Conservation (phyloP, 2,113 vertebrate species). For the Equus przewalskii region DNA sequence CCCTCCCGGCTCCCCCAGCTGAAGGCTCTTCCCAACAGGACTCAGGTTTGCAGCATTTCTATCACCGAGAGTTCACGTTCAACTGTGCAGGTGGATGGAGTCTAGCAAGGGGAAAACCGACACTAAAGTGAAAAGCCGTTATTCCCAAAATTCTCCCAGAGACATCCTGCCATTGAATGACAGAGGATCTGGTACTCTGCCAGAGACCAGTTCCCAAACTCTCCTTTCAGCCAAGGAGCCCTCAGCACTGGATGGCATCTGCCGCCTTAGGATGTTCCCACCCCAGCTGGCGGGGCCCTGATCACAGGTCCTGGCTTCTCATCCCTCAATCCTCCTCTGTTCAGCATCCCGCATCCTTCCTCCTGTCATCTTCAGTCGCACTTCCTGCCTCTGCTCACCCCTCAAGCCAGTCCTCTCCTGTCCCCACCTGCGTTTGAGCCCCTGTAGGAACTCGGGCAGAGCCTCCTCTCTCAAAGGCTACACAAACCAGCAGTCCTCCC, state of each 20-base stretch:
- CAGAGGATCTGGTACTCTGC: not conserved
- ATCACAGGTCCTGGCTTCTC: not conserved
- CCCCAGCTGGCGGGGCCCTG: not conserved
- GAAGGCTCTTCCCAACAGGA: conserved; percentile 1
- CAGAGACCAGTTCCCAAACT: not conserved
- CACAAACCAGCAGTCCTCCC: not conserved
- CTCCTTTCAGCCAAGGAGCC: not conserved
- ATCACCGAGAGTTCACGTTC: not conserved
- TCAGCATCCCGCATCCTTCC: not conserved
- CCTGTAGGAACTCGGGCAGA: not conserved
- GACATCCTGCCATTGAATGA: not conserved
- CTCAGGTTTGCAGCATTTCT: not conserved
- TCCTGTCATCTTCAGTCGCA: not conserved
- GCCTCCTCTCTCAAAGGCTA: not conserved
- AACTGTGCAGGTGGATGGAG: not conserved
- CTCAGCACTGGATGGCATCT: not conserved
- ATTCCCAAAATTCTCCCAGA: conserved; percentile 22
- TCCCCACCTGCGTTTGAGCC: not conserved
- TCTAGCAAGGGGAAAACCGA: not conserved
- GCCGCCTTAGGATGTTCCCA: not conserved
- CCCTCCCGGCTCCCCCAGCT: not conserved
- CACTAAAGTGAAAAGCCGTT: not conserved
- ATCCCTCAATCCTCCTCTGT: not conserved
- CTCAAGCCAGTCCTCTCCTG: not conserved
- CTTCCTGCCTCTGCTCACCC: not conserved